Evolutionary conservation across 2,797 vertebrate species (phyloP).

Genomic region (Cynodonichthys magdalenae): DNA sequence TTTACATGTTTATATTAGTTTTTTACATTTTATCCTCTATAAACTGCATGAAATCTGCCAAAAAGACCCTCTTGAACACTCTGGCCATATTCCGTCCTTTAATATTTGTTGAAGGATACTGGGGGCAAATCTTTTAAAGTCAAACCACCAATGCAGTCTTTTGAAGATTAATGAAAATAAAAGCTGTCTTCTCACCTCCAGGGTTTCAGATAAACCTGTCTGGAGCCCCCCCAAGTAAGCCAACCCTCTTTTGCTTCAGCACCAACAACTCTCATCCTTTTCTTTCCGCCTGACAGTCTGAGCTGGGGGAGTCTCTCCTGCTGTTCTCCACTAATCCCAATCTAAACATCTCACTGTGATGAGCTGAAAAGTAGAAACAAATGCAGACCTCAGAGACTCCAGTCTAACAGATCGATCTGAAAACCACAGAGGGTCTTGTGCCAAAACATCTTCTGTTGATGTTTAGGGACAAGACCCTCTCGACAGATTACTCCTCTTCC

Average conservation of each 20-base stretch:
- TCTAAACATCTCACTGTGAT: conserved; percentile 31
- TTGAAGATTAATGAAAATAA: conserved; percentile 58
- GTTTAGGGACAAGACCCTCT: conserved; percentile 8
- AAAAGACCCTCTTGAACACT: conserved; percentile 15
- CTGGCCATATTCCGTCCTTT: conserved; percentile 44
- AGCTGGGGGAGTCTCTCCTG: conserved; percentile 84
- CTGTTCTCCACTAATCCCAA: conserved; percentile 79
- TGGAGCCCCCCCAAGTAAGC: conserved; percentile 91
- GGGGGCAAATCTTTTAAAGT: background rate
- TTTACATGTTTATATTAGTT: conserved; percentile 22
- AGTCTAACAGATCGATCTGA: too few relatives aligned
- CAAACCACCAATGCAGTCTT: background rate
- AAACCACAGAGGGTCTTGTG: conserved; percentile 57
- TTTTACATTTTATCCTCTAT: conserved; percentile 19
- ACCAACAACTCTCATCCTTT: conserved; percentile 73
- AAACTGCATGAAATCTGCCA: conserved; percentile 40
- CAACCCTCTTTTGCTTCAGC: conserved; percentile 79
- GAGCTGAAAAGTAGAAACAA: too few relatives aligned
- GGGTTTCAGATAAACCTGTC: conserved; percentile 93
- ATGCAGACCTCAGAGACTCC: too few relatives aligned
- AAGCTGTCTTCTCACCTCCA: conserved; percentile 87
- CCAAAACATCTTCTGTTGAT: conserved; percentile 75
- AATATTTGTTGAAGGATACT: background rate
- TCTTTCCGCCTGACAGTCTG: conserved; percentile 79
- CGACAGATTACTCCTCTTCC: background rate